Percentiles rank a stretch among this genome's conserved stretches.
Evolutionary conservation across 2,888 invertebrate genomes (phyloP).

Genomic region (Exocentrus adspersus): DNA sequence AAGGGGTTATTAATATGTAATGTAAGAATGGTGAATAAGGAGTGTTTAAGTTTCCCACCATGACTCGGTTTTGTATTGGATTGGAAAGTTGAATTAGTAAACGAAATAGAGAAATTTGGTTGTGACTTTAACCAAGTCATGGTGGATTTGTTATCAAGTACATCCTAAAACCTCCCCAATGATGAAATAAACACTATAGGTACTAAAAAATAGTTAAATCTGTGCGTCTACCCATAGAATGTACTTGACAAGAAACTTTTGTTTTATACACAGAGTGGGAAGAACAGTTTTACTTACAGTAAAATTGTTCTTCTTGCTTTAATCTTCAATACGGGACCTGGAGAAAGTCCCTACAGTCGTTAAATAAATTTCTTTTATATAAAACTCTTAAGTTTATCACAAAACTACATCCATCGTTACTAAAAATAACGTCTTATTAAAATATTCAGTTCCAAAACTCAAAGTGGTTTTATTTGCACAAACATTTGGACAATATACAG

Average conservation of each 20-base stretch:
- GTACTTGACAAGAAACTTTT: conserved; percentile 14
- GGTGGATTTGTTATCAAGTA: conserved; percentile 4
- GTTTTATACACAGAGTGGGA: conserved; percentile 13
- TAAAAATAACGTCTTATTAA: conserved; percentile 55
- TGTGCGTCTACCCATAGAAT: conserved; percentile 28
- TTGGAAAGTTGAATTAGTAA: too few relatives aligned
- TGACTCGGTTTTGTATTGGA: neutral
- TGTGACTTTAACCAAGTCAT: conserved; percentile 9
- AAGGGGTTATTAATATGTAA: conserved; percentile 2
- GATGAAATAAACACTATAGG: conserved; percentile 10
- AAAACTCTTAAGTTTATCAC: conserved; percentile 50
- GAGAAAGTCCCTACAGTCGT: conserved; percentile 16
- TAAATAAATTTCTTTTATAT: conserved; percentile 22
- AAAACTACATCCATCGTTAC: conserved; percentile 54
- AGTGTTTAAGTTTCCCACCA: neutral
- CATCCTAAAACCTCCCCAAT: conserved; percentile 14
- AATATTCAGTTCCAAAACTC: conserved; percentile 53
- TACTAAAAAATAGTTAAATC: conserved; percentile 25
- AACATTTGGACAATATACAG: conserved; percentile 21
- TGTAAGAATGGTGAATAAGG: conserved; percentile 6
- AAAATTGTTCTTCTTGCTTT: conserved; percentile 15
- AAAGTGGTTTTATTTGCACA: conserved; percentile 23
- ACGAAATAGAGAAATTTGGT: too few relatives aligned
- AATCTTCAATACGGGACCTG: too few relatives aligned
- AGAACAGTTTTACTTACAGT: conserved; percentile 16